Evolutionary conservation across 2,888 invertebrate genomes (phyloP).

Genomic region (Leptopilina syphax): DNA sequence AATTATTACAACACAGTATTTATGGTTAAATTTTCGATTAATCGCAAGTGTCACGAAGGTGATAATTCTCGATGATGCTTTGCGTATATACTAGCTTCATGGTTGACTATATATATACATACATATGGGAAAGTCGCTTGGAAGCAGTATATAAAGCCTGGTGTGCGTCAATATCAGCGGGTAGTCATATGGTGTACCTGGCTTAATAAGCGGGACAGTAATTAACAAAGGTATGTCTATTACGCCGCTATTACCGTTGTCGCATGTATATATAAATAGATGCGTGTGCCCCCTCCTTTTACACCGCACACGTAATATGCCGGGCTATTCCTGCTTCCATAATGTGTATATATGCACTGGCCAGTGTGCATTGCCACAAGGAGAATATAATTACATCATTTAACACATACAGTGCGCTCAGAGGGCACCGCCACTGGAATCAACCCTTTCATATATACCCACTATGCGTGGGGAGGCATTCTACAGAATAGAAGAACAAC

Average conservation of each 20-base stretch:
- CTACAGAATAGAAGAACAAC: not conserved
- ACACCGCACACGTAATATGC: constrained; percentile 46
- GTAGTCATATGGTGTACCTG: constrained; percentile 45
- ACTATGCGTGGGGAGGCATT: not conserved
- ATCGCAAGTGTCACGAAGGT: constrained; percentile 12
- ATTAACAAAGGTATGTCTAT: constrained; percentile 70
- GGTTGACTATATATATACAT: not conserved
- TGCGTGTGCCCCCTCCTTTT: constrained; percentile 52
- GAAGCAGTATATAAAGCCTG: not conserved
- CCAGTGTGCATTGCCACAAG: constrained; percentile 53
- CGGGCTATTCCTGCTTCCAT: constrained; percentile 11
- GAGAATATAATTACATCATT: constrained; percentile 69
- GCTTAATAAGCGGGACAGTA: constrained; percentile 70
- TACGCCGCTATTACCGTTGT: constrained; percentile 63
- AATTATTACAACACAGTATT: too few species aligned
- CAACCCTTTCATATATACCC: constrained; percentile 17
- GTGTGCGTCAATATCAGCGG: constrained; percentile 31
- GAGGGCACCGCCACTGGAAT: constrained; percentile 42
- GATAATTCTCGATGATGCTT: constrained; percentile 10
- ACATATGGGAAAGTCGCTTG: not conserved
- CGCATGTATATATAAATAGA: constrained; percentile 64
- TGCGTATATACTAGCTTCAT: too few species aligned
- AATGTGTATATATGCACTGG: constrained; percentile 36
- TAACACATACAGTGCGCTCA: constrained; percentile 56
- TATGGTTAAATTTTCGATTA: constrained; percentile 6